Percentiles rank a stretch among this genome's conserved stretches.
Evolutionary conservation across 2,113 vertebrate species (phyloP).

Genomic region (Miniopterus natalensis): DNA sequence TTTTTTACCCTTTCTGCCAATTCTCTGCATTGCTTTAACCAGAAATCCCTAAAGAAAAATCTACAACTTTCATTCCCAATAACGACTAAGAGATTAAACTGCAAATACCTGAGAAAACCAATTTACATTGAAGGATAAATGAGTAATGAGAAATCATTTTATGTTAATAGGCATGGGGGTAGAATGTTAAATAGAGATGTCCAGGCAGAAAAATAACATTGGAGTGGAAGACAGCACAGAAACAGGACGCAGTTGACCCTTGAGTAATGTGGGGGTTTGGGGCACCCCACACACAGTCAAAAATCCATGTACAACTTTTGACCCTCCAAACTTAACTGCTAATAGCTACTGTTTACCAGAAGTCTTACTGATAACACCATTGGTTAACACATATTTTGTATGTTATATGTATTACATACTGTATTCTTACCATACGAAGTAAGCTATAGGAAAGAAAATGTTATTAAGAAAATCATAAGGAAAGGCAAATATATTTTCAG

Average conservation of each 20-base stretch:
- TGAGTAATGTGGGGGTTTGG: background rate
- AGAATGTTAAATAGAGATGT: background rate
- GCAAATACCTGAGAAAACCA: constrained; percentile 42
- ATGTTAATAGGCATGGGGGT: background rate
- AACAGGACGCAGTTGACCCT: background rate
- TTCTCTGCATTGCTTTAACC: background rate
- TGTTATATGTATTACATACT: background rate
- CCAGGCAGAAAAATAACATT: background rate
- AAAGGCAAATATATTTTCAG: background rate
- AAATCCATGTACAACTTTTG: background rate
- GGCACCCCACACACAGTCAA: background rate
- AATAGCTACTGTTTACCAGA: background rate
- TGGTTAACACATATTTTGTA: background rate
- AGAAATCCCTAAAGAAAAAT: constrained; percentile 17
- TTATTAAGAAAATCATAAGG: background rate
- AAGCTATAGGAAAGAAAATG: background rate
- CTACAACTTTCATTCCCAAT: background rate
- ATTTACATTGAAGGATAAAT: constrained; percentile 41
- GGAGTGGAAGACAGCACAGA: background rate
- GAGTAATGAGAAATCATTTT: constrained; percentile 29
- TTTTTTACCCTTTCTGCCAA: background rate
- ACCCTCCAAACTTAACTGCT: background rate
- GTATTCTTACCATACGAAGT: background rate
- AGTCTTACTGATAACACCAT: background rate
- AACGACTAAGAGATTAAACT: constrained; percentile 37